Evolutionary conservation across 30 jellyfish, hydroid and myxozoan genomes (phyloP).

Genomic region (Nemopilema nomurai): DNA sequence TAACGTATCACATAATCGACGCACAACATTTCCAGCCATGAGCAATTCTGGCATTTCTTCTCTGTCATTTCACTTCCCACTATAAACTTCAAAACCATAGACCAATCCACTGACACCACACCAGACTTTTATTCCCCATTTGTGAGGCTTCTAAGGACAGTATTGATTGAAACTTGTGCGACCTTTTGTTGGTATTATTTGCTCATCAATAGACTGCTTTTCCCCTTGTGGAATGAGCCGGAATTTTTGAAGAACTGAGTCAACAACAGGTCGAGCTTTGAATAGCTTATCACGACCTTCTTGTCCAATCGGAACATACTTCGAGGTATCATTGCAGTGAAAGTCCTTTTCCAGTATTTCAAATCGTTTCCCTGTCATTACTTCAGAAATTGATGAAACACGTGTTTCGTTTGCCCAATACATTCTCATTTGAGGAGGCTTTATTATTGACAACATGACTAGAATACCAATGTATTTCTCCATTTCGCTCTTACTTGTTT

Average conservation of each 20-base stretch:
- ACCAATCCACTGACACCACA: background rate
- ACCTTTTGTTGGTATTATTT: too few species aligned
- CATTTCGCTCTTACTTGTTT: slow-evolving; percentile 10
- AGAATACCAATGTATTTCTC: background rate
- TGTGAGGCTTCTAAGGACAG: background rate
- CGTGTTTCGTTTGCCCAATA: background rate
- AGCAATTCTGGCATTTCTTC: slow-evolving; percentile 1
- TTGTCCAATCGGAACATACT: too few species aligned
- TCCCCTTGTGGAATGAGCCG: too few species aligned
- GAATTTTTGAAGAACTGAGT: too few species aligned
- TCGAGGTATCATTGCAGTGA: too few species aligned
- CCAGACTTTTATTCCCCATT: slow-evolving; percentile 14
- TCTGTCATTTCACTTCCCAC: background rate
- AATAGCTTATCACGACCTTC: too few species aligned
- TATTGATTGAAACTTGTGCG: slow-evolving; percentile 1
- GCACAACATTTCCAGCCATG: background rate
- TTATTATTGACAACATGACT: slow-evolving; percentile 10
- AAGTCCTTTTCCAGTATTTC: too few species aligned
- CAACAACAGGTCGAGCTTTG: too few species aligned
- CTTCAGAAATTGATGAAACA: too few species aligned
- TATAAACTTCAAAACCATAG: background rate
- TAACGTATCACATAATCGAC: background rate
- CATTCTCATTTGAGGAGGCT: background rate
- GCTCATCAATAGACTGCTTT: slow-evolving; percentile 28
- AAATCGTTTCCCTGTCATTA: too few species aligned